Conservation (phyloP, 2,888 invertebrate genomes). For the Eupithecia pulchellata region DNA sequence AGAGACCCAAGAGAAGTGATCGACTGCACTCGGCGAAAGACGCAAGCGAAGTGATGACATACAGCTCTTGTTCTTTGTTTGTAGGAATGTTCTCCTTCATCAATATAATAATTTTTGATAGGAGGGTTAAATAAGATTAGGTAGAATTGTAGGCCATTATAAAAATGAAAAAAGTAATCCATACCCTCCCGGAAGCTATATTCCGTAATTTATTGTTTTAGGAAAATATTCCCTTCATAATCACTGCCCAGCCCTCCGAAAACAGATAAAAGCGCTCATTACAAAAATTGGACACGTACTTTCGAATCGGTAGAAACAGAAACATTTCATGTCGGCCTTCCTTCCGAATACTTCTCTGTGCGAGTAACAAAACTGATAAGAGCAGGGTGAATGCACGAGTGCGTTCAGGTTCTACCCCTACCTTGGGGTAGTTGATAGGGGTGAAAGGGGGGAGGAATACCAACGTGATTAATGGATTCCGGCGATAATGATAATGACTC, state of each 20-base stretch:
- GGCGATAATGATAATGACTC: constrained; percentile 83
- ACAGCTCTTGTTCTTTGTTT: no score
- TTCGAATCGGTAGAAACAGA: constrained; percentile 20
- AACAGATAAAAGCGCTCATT: constrained; percentile 23
- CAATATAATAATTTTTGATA: background rate
- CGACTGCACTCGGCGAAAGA: no score
- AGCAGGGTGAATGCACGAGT: constrained; percentile 82
- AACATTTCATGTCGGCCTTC: constrained; percentile 60
- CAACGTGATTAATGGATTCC: constrained; percentile 83
- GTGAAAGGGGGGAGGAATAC: constrained; percentile 62
- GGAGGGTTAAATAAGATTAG: background rate
- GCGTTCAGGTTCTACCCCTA: constrained; percentile 68
- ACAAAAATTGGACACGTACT: constrained; percentile 32
- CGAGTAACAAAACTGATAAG: constrained; percentile 79
- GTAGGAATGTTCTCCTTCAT: no score
- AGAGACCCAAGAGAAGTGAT: no score
- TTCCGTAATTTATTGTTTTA: constrained; percentile 24
- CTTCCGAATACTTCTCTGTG: constrained; percentile 67
- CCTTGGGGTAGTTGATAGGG: constrained; percentile 60
- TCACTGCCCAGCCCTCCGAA: constrained; percentile 3
- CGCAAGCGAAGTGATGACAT: no score
- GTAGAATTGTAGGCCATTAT: background rate
- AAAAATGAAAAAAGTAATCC: constrained; percentile 4
- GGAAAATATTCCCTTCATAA: constrained; percentile 14
- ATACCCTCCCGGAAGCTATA: constrained; percentile 18